Base-by-base conservation (phyloP, 2,113 vertebrate species). In the Phoenicopterus ruber region DNA sequence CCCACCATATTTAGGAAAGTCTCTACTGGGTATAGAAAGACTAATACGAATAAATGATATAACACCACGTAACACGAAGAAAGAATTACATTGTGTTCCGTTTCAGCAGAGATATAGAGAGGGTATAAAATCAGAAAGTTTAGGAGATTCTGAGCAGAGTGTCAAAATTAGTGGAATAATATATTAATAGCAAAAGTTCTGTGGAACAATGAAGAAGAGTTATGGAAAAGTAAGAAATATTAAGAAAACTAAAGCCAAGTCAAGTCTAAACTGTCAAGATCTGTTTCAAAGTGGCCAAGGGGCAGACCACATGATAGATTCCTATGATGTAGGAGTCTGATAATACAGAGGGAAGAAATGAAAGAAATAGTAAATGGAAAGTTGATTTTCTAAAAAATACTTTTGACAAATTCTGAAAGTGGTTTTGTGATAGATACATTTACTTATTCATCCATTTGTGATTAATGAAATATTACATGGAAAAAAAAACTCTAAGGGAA, bases 51-150 rank as follows among this genome's bases (percentile, higher is more conserved):
- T 55, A 63, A 87, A 61, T 9, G 6, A 29, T 34, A 16, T 16
- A 58, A 36, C 2, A 18, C 6, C 9, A 55, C 0, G 0, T 40
- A 67, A 44, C 18, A 36, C 10, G 14, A 85, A 69, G 31, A 61
- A 82, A 76, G 49, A 76, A 52, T 9, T 59, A 65, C 21, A 55
- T 31, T 66, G 13, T 69, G 10, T 40, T 93, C 18, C 32, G 36
- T 69, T 93, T 92, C 28, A 67, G 49, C 8, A 89, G 52, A 90
- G 17, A 81, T n/a, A 59, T 7, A 73, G 6, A 62, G 13, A 2
- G 8, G 3, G 2, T 46, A 46, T 47, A 46, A 29, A 78, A 66
- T 36, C 20, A 65, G 24, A 88, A 86, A 54, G 6, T 55, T 86
- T 70, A 74, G 32, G 11, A 63, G 7, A 78, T 59, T 79, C 17